Conservation (phyloP, 1,140 invertebrate species). For the Drosophila suzukii region DNA sequence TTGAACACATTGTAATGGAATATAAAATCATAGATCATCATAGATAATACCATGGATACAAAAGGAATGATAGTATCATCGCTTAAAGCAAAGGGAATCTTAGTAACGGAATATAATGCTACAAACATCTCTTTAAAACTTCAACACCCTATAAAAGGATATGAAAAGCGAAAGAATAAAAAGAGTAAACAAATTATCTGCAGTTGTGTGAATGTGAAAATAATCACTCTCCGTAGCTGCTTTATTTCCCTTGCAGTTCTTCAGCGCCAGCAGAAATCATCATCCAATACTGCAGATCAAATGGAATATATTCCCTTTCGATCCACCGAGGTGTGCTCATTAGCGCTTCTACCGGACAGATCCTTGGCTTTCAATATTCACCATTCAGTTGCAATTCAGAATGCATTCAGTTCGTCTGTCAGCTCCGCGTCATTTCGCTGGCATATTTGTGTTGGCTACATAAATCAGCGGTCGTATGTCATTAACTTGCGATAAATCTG, state of each 20-base stretch:
- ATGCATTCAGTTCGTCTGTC: slow-evolving; percentile 1
- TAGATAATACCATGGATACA: too few relatives aligned
- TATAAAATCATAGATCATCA: too few relatives aligned
- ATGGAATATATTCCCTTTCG: slow-evolving; percentile 55
- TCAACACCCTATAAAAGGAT: background rate
- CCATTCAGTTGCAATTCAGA: background rate
- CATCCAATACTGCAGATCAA: slow-evolving; percentile 50
- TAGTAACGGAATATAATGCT: too few relatives aligned
- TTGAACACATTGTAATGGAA: too few relatives aligned
- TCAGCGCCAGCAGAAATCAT: background rate
- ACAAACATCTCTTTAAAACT: background rate
- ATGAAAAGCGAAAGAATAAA: background rate
- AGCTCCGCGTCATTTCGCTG: slow-evolving; percentile 26
- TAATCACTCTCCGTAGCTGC: slow-evolving; percentile 9
- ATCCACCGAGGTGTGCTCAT: slow-evolving; percentile 48
- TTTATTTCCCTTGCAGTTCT: slow-evolving; percentile 6
- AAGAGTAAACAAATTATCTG: slow-evolving; percentile 5
- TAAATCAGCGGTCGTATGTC: slow-evolving; percentile 73
- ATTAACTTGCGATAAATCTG: slow-evolving; percentile 78
- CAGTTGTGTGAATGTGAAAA: slow-evolving; percentile 71
- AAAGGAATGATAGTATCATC: background rate
- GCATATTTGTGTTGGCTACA: slow-evolving; percentile 55
- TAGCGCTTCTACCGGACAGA: slow-evolving; percentile 38
- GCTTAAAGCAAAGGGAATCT: too few relatives aligned
- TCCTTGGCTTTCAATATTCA: background rate